Base-by-base conservation (phyloP, 1,140 invertebrate species). In the Zaprionus davidi region DNA sequence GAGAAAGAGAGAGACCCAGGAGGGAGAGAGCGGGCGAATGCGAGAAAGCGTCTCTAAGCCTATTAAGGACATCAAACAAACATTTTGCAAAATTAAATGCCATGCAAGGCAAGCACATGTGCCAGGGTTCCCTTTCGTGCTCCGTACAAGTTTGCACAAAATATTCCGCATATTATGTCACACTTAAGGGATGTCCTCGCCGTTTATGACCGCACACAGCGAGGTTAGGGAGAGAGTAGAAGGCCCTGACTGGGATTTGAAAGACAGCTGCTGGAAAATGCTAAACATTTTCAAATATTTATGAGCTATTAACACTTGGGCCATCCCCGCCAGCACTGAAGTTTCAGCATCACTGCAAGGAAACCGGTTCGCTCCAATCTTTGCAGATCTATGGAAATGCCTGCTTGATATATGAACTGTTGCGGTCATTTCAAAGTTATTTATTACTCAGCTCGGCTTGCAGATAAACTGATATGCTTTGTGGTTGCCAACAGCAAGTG, bases 21-120 rank as follows among this genome's bases (percentile, higher is more conserved):
- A 24, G 20, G 5, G 20, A 1, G 20, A 2, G 17, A 26, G 3
- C 17, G 22, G 5, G 9, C 4, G 15, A 7, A 26, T 55, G 69
- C 44, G 38, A 13, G 36, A 22, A 46, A 62, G 63, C 76, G 65
- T 74, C 82, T 75, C 86, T 90, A 90, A 90, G 85, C 85, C 85
- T 90, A 90, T 90, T 90, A 90, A 90, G 85, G 82, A 90, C 86
- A 90, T 90, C 86, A 90, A 90, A 90, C 85, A 90, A 90, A 90
- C 85, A 90, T 90, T 90, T 90, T 90, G 85, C 86, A 90, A 90
- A 90, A 90, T 90, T 90, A 90, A 90, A 90, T 90, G 85, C 82
- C 86, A 82, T 90, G 85, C 81, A 90, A 90, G 81, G 81, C 81
- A 90, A 90, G 85, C 85, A 90, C 85, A 90, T 90, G 85, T 84